Evolutionary conservation across 2,113 vertebrate species (phyloP).

Genomic region (Planiliza haematocheilus): DNA sequence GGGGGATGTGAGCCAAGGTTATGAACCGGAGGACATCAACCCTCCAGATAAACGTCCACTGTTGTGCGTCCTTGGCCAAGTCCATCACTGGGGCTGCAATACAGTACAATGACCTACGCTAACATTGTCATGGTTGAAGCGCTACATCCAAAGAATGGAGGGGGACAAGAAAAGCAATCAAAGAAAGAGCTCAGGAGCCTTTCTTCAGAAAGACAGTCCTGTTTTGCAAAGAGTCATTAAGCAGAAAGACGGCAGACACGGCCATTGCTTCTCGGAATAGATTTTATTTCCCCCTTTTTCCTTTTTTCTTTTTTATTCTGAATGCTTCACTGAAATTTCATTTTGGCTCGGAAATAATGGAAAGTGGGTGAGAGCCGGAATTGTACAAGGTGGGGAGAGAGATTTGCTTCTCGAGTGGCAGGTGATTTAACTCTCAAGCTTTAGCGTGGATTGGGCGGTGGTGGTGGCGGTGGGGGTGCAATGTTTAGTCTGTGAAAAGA

Average conservation of each 20-base stretch:
- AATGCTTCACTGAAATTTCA: constrained; percentile 72
- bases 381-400: constrained; percentile 1
- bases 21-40: constrained; percentile 69
- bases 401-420: constrained; percentile 11
- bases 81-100: constrained; percentile 32
- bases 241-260: constrained; percentile 55
- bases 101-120: constrained; percentile 25
- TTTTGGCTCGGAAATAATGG: constrained; percentile 63
- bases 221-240: constrained; percentile 56
- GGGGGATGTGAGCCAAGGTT: constrained; percentile 70
- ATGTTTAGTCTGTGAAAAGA: neutral
- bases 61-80: constrained; percentile 66
- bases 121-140: constrained; percentile 37
- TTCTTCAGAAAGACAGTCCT: constrained; percentile 16
- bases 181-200: constrained; percentile 48
- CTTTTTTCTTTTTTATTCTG: constrained; percentile 31
- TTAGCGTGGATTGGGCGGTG: too few relatives aligned
- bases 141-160: neutral
- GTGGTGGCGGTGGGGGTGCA: neutral
- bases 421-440: constrained; percentile 49
- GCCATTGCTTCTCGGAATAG: constrained; percentile 41
- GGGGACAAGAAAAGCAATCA: constrained; percentile 71
- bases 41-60: constrained; percentile 65
- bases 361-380: constrained; percentile 40
- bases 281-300: constrained; percentile 52